These are phyloP conservation scores for Acromyrmex charruanus DNA, from an alignment of 1,140 invertebrate genomes.

Conservation along the genomic window DNA sequence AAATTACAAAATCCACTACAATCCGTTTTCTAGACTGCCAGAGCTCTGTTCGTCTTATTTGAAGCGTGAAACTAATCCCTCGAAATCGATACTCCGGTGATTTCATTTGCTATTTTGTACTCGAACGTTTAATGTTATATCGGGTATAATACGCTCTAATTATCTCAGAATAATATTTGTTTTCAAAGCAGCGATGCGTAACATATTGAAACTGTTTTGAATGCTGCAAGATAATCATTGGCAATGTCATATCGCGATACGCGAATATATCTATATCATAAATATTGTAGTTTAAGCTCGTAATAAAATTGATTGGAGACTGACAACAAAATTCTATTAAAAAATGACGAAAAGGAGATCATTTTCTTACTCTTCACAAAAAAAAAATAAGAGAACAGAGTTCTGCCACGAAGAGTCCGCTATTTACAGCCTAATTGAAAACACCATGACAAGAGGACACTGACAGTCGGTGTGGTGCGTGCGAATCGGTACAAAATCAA, in stretches of 20 bases:
- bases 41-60: constrained; percentile 67
- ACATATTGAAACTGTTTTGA: not conserved
- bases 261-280: not conserved
- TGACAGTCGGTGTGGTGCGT: constrained; percentile 77
- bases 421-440: constrained; percentile 77
- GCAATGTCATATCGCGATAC: not conserved
- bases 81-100: constrained; percentile 33
- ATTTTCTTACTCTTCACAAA: constrained; percentile 1
- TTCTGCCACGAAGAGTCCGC: constrained; percentile 66
- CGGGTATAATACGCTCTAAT: not conserved
- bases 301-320: not conserved
- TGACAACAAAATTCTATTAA: not conserved
- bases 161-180: constrained; percentile 1
- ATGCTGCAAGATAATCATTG: not conserved
- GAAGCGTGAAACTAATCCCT: constrained; percentile 32
- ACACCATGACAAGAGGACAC: constrained; percentile 79
- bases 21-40: constrained; percentile 74
- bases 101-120: constrained; percentile 23
- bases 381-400: constrained; percentile 60
- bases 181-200: constrained; percentile 1
- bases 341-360: not conserved
- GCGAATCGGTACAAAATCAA: constrained; percentile 85
- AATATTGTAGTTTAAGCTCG: not conserved
- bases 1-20: constrained; percentile 79
- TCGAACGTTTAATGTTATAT: constrained; percentile 5